Percentiles rank a stretch among this genome's conserved stretches.
Conservation (phyloP, 2,797 vertebrate genomes). For the Ciconia nigra region DNA sequence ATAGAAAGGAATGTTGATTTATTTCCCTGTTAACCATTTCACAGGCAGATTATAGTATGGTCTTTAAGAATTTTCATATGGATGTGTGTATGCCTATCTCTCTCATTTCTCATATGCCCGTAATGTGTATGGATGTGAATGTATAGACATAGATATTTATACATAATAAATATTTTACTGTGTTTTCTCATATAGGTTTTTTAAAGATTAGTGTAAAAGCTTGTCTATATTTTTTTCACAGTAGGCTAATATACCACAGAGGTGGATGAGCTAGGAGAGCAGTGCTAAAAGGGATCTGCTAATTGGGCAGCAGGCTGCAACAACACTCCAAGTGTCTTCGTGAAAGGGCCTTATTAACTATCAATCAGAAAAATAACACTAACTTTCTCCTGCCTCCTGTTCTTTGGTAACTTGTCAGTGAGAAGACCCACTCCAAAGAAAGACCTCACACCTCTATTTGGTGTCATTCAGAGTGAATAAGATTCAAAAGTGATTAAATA, state of each 20-base stretch:
- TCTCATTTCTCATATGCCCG: neutral
- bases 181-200: neutral
- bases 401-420: slow-evolving; percentile 11
- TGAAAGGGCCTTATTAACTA: slow-evolving; percentile 61
- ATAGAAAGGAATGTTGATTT: slow-evolving; percentile 42
- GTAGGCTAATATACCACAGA: neutral
- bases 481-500: slow-evolving; percentile 18
- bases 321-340: neutral
- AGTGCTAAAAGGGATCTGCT: slow-evolving; percentile 22
- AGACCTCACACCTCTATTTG: slow-evolving; percentile 63
- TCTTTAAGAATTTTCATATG: neutral
- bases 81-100: neutral
- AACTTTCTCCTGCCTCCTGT: slow-evolving; percentile 19
- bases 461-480: neutral
- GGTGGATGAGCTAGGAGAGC: neutral
- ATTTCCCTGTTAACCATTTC: slow-evolving; percentile 50
- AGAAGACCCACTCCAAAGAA: neutral
- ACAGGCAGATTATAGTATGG: neutral
- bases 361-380: slow-evolving; percentile 48
- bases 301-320: slow-evolving; percentile 51
- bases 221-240: neutral
- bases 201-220: neutral
- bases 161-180: neutral
- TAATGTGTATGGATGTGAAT: neutral
- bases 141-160: neutral